These are phyloP conservation scores for Tenthredo distinguenda DNA, from an alignment of 2,888 invertebrate species.

Conservation along the genomic window DNA sequence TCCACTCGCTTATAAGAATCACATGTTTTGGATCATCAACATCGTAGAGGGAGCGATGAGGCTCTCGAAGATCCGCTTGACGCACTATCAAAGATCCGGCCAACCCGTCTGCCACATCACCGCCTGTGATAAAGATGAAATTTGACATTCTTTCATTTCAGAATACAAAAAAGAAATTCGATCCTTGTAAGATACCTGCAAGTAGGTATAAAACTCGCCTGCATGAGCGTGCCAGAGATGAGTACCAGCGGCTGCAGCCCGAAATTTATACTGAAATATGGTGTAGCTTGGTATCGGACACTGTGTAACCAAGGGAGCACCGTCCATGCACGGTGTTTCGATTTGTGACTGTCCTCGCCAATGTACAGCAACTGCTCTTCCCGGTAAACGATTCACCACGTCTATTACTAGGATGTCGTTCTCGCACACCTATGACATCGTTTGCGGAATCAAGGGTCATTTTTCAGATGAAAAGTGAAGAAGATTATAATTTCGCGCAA, in stretches of 20 bases:
- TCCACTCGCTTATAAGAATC: slow-evolving; percentile 86
- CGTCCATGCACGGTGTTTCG: slow-evolving; percentile 87
- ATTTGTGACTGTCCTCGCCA: slow-evolving; percentile 86
- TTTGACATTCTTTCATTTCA: background rate
- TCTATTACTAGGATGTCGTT: slow-evolving; percentile 88
- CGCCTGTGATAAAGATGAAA: slow-evolving; percentile 74
- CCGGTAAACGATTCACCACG: slow-evolving; percentile 85
- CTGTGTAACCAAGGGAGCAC: slow-evolving; percentile 88
- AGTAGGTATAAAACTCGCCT: slow-evolving; percentile 60
- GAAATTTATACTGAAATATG: slow-evolving; percentile 86
- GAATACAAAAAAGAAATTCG: background rate
- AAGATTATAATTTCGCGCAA: background rate
- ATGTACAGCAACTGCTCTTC: slow-evolving; percentile 86
- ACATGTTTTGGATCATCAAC: slow-evolving; percentile 86
- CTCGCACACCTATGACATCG: slow-evolving; percentile 82
- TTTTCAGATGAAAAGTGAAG: background rate
- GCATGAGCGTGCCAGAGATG: slow-evolving; percentile 87
- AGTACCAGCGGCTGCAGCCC: slow-evolving; percentile 85
- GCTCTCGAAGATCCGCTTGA: slow-evolving; percentile 83
- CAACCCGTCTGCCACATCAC: slow-evolving; percentile 85
- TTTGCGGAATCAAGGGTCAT: background rate
- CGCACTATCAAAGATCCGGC: slow-evolving; percentile 87
- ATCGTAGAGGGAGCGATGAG: slow-evolving; percentile 84
- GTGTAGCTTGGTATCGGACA: slow-evolving; percentile 86
- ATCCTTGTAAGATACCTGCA: background rate